These are phyloP conservation scores for Aegithalos caudatus DNA, from an alignment of 2,113 vertebrate species.

Conservation along the genomic window DNA sequence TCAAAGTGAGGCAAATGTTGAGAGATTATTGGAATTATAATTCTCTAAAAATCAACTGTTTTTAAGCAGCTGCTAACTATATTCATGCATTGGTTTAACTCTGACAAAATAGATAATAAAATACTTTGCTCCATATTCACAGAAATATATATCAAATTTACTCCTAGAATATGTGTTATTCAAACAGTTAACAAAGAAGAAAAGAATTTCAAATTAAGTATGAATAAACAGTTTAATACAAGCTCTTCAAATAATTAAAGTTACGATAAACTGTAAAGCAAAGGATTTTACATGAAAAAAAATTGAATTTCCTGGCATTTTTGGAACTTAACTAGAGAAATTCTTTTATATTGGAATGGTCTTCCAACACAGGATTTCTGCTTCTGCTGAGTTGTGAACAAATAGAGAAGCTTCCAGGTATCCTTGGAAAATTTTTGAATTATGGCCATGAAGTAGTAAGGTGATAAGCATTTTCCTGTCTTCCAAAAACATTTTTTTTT, in stretches of 20 bases:
- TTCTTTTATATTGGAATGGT: not conserved
- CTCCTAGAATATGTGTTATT: not conserved
- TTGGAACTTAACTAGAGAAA: not conserved
- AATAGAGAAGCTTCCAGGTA: not conserved
- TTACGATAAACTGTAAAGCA: not conserved
- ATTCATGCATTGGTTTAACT: not conserved
- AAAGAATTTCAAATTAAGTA: not conserved
- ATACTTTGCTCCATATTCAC: not conserved
- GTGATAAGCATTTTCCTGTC: not conserved
- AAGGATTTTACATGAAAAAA: not conserved
- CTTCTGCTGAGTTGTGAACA: not conserved
- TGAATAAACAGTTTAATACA: not conserved
- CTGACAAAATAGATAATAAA: not conserved
- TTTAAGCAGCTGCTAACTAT: not conserved
- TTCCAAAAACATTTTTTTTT: not conserved
- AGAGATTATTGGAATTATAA: not conserved
- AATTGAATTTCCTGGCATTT: accelerated
- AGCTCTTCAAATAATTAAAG: not conserved
- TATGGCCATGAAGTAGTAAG: not conserved
- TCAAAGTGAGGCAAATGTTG: not conserved
- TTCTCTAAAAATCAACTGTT: not conserved
- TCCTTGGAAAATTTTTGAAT: not conserved
- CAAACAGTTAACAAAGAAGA: not conserved
- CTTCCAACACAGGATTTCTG: not conserved
- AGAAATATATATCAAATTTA: not conserved